Base-by-base conservation (phyloP, 2,113 vertebrate genomes). In the Nesogale talazaci region DNA sequence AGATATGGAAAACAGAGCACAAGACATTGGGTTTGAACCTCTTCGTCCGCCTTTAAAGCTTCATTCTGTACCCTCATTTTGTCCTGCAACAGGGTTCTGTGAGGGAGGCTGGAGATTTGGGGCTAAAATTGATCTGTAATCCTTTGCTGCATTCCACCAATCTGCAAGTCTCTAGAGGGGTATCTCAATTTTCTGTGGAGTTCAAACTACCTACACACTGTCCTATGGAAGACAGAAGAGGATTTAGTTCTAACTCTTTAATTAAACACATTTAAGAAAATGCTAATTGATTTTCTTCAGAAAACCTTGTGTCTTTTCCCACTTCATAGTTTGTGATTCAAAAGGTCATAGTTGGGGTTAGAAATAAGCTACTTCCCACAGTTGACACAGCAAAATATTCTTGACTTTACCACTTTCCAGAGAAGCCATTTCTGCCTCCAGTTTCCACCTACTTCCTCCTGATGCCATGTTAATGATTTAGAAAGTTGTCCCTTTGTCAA, bases 191-290 rank as follows among this genome's bases (percentile, higher is more conserved):
- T n/a, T 78, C 57, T n/a, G 34, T 42, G 76, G 67, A 27, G 29
- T 94, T 92, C 72, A 79, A 40, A 63, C 29, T 75, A 72, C 36
- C 86, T 25, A 90, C 1, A 90, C 0, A 9, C 19, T 40, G 27
- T 74, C 56, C 23, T 65, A 36, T 74, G 65, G 65, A 23, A 38
- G 86, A 56, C 16, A 90, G 5, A 93, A 90, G 0, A 93, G 57
- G 34, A 88, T 70, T 77, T 75, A 65, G 27, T 42, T 40, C 14
- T 76, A 74, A 79, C 2, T 76, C 52, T 65, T 5, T 29, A 70
- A 23, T 74, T 84, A 40, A 52, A 63, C 22, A 88, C 25, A 84
- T 23, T 74, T 52, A 78, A 88, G 79, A 94, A 93, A 88, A 91
- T 72, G 46, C 17, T 59, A 82, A 94, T 31, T 85, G 61, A 77